phyloP scores from a whole-genome alignment of 2,888 invertebrate species.

The Caenorhabditis plicata region DNA sequence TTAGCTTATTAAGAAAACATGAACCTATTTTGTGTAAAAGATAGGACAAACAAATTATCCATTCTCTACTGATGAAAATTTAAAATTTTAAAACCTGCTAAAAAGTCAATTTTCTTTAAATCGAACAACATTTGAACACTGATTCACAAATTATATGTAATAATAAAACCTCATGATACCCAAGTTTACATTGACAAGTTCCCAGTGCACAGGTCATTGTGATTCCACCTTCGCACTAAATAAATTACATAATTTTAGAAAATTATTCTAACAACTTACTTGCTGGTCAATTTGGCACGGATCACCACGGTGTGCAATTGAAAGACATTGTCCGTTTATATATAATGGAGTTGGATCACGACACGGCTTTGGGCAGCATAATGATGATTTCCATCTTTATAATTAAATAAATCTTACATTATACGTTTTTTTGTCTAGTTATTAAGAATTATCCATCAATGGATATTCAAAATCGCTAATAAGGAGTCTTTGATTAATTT shows the following conservation, averaged over 20 bases:
- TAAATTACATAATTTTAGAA: too few relatives aligned
- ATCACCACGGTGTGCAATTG: constrained; percentile 64
- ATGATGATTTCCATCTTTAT: constrained; percentile 57
- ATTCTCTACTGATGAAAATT: too few relatives aligned
- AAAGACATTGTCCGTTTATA: constrained; percentile 62
- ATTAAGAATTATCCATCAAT: neutral
- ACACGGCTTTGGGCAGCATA: constrained; percentile 65
- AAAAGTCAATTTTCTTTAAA: too few relatives aligned
- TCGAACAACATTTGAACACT: too few relatives aligned
- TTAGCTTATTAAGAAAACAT: too few relatives aligned
- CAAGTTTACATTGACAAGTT: constrained; percentile 59
- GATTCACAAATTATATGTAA: too few relatives aligned
- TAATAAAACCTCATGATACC: constrained; percentile 59
- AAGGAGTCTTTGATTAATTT: neutral
- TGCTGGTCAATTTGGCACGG: constrained; percentile 64
- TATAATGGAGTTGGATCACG: constrained; percentile 65
- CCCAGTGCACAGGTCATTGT: constrained; percentile 60
- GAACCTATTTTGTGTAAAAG: too few relatives aligned
- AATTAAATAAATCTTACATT: too few relatives aligned
- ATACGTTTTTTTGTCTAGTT: constrained; percentile 3
- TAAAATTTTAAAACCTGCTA: too few relatives aligned
- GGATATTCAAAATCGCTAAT: neutral
- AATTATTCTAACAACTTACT: constrained; percentile 12
- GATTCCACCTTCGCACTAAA: constrained; percentile 64
- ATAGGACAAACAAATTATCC: too few relatives aligned